These are phyloP conservation scores for Chloroclystis v-ata DNA, from an alignment of 2,888 invertebrate genomes.

Conservation along the genomic window DNA sequence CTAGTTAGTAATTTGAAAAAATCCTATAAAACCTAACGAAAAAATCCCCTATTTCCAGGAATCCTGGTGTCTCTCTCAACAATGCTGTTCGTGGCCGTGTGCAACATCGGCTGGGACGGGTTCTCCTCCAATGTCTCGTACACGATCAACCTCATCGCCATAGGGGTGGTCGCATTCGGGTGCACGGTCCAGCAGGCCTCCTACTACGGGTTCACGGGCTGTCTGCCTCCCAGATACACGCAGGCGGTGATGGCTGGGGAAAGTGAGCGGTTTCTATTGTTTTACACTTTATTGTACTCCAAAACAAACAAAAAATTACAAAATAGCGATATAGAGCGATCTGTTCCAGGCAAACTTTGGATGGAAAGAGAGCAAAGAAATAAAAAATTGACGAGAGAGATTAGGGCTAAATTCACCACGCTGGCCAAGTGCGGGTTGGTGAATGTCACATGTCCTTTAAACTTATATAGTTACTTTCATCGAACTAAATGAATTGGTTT, in stretches of 20 bases:
- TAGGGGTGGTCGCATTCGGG: slow-evolving; percentile 91
- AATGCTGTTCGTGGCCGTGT: slow-evolving; percentile 88
- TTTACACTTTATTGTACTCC: no score
- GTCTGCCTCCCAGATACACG: slow-evolving; percentile 92
- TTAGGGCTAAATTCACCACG: no score
- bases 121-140: slow-evolving; percentile 89
- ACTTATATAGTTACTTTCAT: no score
- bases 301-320: no score
- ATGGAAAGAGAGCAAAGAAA: no score
- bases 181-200: slow-evolving; percentile 97
- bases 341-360: no score
- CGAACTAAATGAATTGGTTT: no score
- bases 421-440: no score
- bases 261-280: slow-evolving; percentile 78
- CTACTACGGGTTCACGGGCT: slow-evolving; percentile 95
- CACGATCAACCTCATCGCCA: slow-evolving; percentile 88
- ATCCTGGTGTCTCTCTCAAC: slow-evolving; percentile 89
- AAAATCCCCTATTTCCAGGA: slow-evolving; percentile 62
- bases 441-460: no score
- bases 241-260: slow-evolving; percentile 97
- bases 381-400: no score
- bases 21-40: neutral
- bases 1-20: no score
- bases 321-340: no score
- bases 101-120: slow-evolving; percentile 91